These are phyloP conservation scores for Bungarus multicinctus DNA, from an alignment of 2,113 vertebrate species.

Conservation along the genomic window DNA sequence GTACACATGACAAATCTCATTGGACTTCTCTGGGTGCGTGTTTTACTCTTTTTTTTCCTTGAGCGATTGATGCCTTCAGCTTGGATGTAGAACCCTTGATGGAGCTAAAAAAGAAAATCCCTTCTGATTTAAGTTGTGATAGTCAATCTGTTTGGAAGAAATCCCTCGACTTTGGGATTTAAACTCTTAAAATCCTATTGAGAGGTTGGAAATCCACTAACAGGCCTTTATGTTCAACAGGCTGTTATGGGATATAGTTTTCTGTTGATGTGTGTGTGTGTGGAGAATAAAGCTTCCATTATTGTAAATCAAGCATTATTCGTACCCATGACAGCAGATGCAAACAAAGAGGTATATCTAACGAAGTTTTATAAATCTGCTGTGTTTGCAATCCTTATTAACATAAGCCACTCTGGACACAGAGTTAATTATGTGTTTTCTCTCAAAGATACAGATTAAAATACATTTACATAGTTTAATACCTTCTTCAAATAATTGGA, in stretches of 20 bases:
- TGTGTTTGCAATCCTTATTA: conserved; percentile 43
- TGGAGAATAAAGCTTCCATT: conserved; percentile 25
- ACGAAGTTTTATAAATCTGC: conserved; percentile 38
- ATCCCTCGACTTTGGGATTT: conserved; percentile 41
- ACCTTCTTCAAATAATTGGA: conserved; percentile 34
- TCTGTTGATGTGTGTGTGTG: background rate
- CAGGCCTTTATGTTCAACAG: conserved; percentile 33
- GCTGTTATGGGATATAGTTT: conserved; percentile 44
- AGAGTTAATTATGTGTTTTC: conserved; percentile 53
- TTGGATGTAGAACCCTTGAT: conserved; percentile 21
- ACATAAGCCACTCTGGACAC: conserved; percentile 43
- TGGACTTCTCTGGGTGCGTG: conserved; percentile 2
- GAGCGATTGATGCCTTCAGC: background rate
- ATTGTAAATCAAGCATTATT: conserved; percentile 29
- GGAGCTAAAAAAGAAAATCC: background rate
- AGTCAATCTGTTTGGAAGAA: conserved; percentile 41
- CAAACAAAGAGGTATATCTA: conserved; percentile 30
- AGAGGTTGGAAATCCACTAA: conserved; percentile 49
- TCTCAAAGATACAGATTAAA: conserved; percentile 41
- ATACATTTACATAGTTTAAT: conserved; percentile 46
- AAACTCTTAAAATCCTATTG: conserved; percentile 41
- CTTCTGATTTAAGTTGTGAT: conserved; percentile 25
- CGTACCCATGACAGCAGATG: conserved; percentile 32
- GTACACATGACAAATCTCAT: conserved; percentile 7
- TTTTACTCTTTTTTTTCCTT: background rate